A percentile compares a stretch with the other conserved stretches of the same genome.
phyloP scores from a whole-genome alignment of 2,888 invertebrate species.

The Molanna angustata region DNA sequence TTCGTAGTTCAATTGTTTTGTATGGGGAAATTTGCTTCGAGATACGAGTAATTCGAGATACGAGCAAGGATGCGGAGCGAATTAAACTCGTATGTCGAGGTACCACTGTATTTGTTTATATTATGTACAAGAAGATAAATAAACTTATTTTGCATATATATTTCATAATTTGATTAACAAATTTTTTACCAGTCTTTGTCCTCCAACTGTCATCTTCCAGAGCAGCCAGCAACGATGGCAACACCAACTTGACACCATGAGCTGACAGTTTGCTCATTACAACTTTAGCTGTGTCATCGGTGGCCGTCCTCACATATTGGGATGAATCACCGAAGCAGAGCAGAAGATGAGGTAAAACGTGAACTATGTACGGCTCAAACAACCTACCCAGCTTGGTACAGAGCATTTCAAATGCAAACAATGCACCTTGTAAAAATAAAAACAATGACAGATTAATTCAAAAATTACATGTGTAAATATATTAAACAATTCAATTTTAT shows the following conservation, averaged over 20 bases:
- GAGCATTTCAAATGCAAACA: conserved; percentile 97
- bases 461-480: no score
- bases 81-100: no score
- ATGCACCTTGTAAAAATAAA: conserved; percentile 68
- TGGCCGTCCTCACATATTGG: conserved; percentile 92
- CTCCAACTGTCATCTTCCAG: conserved; percentile 98
- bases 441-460: no score
- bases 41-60: no score
- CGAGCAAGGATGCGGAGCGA: no score
- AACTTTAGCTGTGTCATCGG: conserved; percentile 94
- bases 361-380: conserved; percentile 98
- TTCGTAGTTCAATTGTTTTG: no score
- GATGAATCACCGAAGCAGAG: conserved; percentile 95
- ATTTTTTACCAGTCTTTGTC: conserved; percentile 78
- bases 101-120: no score
- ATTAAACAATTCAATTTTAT: no score
- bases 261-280: conserved; percentile 94
- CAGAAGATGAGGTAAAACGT: conserved; percentile 91
- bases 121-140: no score
- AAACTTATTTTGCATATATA: no score
- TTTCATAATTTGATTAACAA: no score
- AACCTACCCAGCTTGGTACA: conserved; percentile 92
- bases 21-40: no score
- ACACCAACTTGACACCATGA: conserved; percentile 95
- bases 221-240: conserved; percentile 90